Evolutionary conservation across 2,113 vertebrate genomes (phyloP).

Genomic region (Thunnus maccoyii): DNA sequence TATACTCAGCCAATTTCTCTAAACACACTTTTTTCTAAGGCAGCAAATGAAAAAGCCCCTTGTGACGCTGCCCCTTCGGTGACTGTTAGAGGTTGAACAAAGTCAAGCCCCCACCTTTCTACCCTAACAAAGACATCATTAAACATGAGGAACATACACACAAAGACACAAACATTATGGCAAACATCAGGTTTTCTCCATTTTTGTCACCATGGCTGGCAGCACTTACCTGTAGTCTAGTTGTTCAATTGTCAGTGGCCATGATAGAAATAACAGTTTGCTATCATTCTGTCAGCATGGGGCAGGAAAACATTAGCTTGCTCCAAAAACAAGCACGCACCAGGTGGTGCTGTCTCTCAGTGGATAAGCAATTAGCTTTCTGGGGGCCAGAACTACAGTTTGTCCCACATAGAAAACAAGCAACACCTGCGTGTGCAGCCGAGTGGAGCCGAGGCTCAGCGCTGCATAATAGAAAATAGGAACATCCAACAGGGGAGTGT

Average conservation of each 20-base stretch:
- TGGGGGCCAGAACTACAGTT: slow-evolving; percentile 55
- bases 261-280: slow-evolving; percentile 73
- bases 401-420: slow-evolving; percentile 63
- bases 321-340: slow-evolving; percentile 52
- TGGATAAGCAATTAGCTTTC: slow-evolving; percentile 73
- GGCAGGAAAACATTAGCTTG: slow-evolving; percentile 65
- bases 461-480: slow-evolving; percentile 37
- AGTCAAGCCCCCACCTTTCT: background rate
- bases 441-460: slow-evolving; percentile 41
- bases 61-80: background rate
- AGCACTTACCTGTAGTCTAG: slow-evolving; percentile 79
- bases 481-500: slow-evolving; percentile 56
- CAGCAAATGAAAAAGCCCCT: background rate
- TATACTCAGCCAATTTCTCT: background rate
- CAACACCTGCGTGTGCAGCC: slow-evolving; percentile 68
- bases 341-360: slow-evolving; percentile 66
- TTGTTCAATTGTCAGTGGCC: slow-evolving; percentile 63
- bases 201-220: slow-evolving; percentile 42
- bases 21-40: background rate
- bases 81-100: background rate
- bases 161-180: slow-evolving; percentile 11
- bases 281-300: slow-evolving; percentile 71
- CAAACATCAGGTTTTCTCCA: slow-evolving; percentile 75
- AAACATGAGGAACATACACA: slow-evolving; percentile 6
- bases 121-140: background rate